Evolutionary conservation across 2,888 invertebrate species (phyloP).

Genomic region (Chrysolina haemoptera): DNA sequence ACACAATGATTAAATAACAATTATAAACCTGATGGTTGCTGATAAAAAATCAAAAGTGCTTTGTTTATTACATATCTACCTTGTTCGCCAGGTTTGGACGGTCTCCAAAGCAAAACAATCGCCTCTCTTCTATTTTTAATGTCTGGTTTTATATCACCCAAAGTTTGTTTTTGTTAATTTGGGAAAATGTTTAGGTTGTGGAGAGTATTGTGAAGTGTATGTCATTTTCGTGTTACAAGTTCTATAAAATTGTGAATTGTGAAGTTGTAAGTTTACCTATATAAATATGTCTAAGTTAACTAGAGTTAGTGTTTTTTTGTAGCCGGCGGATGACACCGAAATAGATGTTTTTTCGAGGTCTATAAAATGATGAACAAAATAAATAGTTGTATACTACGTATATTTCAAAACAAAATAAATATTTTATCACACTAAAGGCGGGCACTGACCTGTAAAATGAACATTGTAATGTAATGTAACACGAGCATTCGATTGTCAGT

Average conservation of each 20-base stretch:
- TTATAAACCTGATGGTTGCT: slow-evolving; percentile 25
- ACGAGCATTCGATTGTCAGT: too few relatives aligned
- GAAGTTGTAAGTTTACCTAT: not conserved
- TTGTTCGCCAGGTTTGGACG: slow-evolving; percentile 42
- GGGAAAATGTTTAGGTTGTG: slow-evolving; percentile 5
- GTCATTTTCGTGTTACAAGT: not conserved
- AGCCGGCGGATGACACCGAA: not conserved
- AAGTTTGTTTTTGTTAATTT: slow-evolving; percentile 41
- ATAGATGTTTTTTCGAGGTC: too few relatives aligned
- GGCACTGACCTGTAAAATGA: too few relatives aligned
- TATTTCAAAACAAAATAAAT: too few relatives aligned
- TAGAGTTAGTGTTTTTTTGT: not conserved
- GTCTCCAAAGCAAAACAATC: slow-evolving; percentile 48
- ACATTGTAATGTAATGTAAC: too few relatives aligned
- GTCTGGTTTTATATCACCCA: slow-evolving; percentile 37
- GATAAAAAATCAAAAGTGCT: slow-evolving; percentile 34
- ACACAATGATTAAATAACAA: not conserved
- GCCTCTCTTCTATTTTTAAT: slow-evolving; percentile 47
- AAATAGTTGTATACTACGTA: too few relatives aligned
- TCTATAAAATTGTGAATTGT: not conserved
- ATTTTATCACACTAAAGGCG: too few relatives aligned
- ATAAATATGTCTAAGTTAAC: too few relatives aligned
- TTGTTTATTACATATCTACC: slow-evolving; percentile 37
- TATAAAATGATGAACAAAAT: too few relatives aligned
- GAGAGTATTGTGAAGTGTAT: not conserved